phyloP scores from a whole-genome alignment of 1,140 invertebrate species.

The Brachionus asplanchnoidis region DNA sequence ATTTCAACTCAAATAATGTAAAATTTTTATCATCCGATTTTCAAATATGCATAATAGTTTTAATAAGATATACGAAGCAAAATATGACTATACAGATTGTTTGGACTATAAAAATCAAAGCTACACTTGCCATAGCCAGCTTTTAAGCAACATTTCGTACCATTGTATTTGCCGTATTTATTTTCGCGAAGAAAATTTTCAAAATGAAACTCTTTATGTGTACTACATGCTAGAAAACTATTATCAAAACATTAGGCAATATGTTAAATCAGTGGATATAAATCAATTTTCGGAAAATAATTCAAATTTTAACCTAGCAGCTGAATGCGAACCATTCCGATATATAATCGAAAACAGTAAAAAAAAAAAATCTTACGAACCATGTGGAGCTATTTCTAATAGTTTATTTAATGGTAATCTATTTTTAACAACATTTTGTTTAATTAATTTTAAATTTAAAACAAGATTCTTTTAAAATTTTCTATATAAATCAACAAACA shows the following conservation, averaged over 20 bases:
- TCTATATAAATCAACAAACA: not conserved
- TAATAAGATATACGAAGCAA: not conserved
- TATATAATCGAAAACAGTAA: conserved; percentile 43
- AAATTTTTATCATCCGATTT: not conserved
- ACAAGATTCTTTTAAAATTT: not conserved
- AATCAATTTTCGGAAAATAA: conserved; percentile 76
- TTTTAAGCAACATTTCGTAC: conserved; percentile 64
- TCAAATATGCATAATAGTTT: not conserved
- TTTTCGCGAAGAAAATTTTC: conserved; percentile 45
- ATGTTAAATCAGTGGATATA: conserved; percentile 95
- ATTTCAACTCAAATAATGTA: conserved; percentile 60
- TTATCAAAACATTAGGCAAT: conserved; percentile 96
- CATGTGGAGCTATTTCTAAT: conserved; percentile 97
- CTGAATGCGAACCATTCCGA: conserved; percentile 59
- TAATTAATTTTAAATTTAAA: too few relatives aligned
- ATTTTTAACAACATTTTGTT: not conserved
- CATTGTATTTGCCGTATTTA: not conserved
- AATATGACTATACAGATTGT: conserved; percentile 50
- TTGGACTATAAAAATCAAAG: conserved; percentile 64
- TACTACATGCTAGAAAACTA: conserved; percentile 96
- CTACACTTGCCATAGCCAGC: conserved; percentile 65
- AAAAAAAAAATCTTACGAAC: conserved; percentile 61
- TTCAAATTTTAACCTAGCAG: conserved; percentile 44
- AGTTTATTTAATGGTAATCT: conserved; percentile 84
- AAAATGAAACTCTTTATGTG: conserved; percentile 79